Conservation (phyloP, 2,888 invertebrate genomes). For the Agriotes lineatus region DNA sequence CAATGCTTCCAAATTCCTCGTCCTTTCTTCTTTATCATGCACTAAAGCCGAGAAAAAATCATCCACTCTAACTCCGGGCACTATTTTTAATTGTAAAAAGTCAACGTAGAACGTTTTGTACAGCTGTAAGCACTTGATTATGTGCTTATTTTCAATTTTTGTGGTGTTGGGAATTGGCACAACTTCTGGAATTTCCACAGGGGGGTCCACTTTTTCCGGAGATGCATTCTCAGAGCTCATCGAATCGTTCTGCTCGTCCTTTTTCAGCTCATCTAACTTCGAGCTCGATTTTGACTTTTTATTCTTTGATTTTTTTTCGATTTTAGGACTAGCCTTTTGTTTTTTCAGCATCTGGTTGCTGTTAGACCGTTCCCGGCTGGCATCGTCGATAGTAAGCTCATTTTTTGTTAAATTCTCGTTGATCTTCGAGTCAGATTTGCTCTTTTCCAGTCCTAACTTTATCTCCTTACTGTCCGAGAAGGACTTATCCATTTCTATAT, state of each 20-base stretch:
- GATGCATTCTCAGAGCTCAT: constrained; percentile 45
- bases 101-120: constrained; percentile 63
- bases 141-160: constrained; percentile 63
- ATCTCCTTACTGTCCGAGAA: constrained; percentile 42
- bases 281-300: constrained; percentile 73
- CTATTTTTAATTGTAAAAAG: constrained; percentile 65
- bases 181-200: constrained; percentile 28
- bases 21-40: constrained; percentile 66
- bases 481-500: constrained; percentile 28
- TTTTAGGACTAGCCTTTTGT: constrained; percentile 68
- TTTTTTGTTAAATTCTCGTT: constrained; percentile 67
- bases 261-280: constrained; percentile 69
- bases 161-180: constrained; percentile 40
- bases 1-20: constrained; percentile 64
- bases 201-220: constrained; percentile 28
- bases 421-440: constrained; percentile 76
- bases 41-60: constrained; percentile 65
- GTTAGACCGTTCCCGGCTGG: constrained; percentile 63
- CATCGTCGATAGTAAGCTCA: constrained; percentile 62
- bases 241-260: constrained; percentile 62
- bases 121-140: constrained; percentile 61
- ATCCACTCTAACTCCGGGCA: constrained; percentile 66
- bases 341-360: constrained; percentile 65
- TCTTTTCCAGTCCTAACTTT: constrained; percentile 69
- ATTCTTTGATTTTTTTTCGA: constrained; percentile 71